Conservation (phyloP, 2,797 vertebrate genomes). For the Urosaurus nigricauda region DNA sequence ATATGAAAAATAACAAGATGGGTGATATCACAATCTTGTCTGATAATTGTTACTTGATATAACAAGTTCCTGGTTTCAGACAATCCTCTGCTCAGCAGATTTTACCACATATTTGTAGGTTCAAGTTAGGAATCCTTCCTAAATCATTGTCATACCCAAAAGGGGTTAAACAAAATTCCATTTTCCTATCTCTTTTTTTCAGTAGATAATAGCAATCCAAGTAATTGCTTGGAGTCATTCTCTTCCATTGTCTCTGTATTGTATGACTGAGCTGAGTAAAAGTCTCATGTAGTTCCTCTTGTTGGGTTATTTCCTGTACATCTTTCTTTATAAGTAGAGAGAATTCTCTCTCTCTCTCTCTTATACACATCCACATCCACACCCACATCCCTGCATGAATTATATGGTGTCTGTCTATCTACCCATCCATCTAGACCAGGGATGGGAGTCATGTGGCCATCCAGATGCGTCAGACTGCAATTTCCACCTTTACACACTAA, state of each 20-base stretch:
- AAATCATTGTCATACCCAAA: neutral
- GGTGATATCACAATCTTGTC: constrained; percentile 43
- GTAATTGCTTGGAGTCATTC: neutral
- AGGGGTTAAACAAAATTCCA: neutral
- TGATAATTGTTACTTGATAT: constrained; percentile 35
- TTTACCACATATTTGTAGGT: constrained; percentile 26
- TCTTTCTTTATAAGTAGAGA: neutral
- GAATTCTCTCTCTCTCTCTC: neutral
- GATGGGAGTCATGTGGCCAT: neutral
- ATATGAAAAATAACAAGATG: constrained; percentile 50
- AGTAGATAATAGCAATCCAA: neutral
- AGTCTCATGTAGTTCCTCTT: neutral
- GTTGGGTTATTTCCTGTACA: no score
- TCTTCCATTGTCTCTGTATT: neutral
- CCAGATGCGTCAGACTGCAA: neutral
- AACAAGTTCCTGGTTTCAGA: neutral
- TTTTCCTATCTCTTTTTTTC: constrained; percentile 22
- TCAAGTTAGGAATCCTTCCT: constrained; percentile 12
- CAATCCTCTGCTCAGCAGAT: neutral
- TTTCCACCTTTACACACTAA: neutral
- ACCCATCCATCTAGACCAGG: neutral
- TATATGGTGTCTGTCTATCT: no score
- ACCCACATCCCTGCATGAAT: no score
- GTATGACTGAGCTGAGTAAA: neutral
- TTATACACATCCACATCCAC: no score